These are phyloP conservation scores for Aspidiotus rigidus DNA, from an alignment of 2,888 invertebrate genomes.

Conservation along the genomic window DNA sequence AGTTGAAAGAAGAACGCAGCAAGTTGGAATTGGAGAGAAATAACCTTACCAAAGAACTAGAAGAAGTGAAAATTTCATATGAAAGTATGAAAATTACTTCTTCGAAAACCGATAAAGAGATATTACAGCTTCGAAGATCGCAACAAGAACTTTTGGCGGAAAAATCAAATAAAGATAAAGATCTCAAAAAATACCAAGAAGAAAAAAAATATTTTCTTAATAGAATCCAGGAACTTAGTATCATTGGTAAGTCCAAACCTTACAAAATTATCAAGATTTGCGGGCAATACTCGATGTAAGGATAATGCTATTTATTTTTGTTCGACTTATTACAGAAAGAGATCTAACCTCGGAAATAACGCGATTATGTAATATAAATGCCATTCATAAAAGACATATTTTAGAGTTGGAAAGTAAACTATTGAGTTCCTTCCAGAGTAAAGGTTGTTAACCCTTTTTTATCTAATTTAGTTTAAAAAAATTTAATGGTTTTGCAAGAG, in stretches of 20 bases:
- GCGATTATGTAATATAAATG: constrained; percentile 44
- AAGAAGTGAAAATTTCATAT: constrained; percentile 8
- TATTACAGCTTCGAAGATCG: constrained; percentile 34
- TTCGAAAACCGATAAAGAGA: constrained; percentile 12
- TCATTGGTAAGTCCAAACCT: constrained; percentile 46
- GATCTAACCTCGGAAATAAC: constrained; percentile 49
- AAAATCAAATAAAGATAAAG: constrained; percentile 31
- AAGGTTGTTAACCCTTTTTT: constrained; percentile 1
- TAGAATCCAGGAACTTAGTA: constrained; percentile 51
- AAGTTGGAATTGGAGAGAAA: constrained; percentile 29
- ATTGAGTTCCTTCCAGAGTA: constrained; percentile 11
- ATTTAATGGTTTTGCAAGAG: not conserved
- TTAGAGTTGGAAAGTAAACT: constrained; percentile 44
- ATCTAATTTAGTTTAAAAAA: too few relatives aligned
- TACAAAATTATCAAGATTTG: too few relatives aligned
- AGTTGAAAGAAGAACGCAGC: constrained; percentile 33
- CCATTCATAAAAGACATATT: constrained; percentile 45
- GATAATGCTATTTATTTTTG: not conserved
- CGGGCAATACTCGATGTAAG: not conserved
- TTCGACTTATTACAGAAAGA: constrained; percentile 44
- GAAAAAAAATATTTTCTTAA: constrained; percentile 52
- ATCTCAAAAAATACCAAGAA: constrained; percentile 47
- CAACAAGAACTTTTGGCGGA: constrained; percentile 23
- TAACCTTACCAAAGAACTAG: constrained; percentile 34
- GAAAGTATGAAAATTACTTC: constrained; percentile 14